Conservation (phyloP, 2,888 invertebrate species). For the Trissoscelio sp. region DNA sequence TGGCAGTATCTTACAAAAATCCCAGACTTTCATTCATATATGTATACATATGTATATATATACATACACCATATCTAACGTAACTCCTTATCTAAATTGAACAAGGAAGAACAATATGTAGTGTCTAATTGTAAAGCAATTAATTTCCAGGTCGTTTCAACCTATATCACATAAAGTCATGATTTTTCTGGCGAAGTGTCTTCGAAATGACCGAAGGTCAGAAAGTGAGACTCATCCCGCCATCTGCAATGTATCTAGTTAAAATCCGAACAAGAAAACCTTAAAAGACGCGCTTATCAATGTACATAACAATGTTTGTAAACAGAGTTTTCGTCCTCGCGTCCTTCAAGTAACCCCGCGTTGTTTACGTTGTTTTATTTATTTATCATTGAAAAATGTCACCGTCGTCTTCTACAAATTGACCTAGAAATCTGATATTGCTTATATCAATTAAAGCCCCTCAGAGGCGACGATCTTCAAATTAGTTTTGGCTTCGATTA, state of each 20-base stretch:
- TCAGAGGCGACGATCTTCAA: constrained; percentile 81
- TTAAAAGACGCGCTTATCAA: constrained; percentile 79
- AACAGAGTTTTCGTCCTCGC: constrained; percentile 36
- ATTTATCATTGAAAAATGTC: constrained; percentile 72
- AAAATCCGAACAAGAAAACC: constrained; percentile 81
- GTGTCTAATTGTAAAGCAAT: constrained; percentile 26
- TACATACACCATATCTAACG: constrained; percentile 15
- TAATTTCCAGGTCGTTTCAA: not conserved
- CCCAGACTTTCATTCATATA: constrained; percentile 35
- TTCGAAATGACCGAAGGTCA: not conserved
- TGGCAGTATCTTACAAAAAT: constrained; percentile 54
- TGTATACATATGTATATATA: constrained; percentile 3
- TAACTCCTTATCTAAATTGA: constrained; percentile 22
- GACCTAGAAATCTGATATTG: constrained; percentile 83
- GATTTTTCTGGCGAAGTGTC: constrained; percentile 4
- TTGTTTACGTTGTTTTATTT: not conserved
- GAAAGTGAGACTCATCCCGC: constrained; percentile 78
- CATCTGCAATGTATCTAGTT: constrained; percentile 77
- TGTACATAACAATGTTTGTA: constrained; percentile 77
- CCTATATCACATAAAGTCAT: constrained; percentile 34
- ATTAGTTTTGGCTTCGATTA: constrained; percentile 72
- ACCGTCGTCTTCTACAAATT: constrained; percentile 80
- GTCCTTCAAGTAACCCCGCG: constrained; percentile 60
- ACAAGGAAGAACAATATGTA: constrained; percentile 23
- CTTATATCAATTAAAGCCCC: constrained; percentile 83